Evolutionary conservation across 64 coral and sea anemone species (phyloP), one percentile per base, ranked within the genome.

Genomic region (Catalaphyllia jardinei): DNA sequence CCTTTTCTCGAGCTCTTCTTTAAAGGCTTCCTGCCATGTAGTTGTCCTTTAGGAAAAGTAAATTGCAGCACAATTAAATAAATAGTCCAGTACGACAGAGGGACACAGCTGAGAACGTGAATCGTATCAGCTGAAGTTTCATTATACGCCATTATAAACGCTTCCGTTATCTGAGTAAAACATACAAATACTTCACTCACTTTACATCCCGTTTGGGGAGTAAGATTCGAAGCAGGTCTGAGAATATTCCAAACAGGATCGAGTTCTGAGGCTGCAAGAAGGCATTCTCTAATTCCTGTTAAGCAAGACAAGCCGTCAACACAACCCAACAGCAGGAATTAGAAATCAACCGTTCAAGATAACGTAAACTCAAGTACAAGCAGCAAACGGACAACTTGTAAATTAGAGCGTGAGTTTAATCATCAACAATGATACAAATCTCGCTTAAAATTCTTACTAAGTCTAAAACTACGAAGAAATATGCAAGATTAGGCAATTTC

Each of bases 261-360:
- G 74, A 79, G 80, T 87, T 93, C 64, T 93, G 82, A 28, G 91
- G 71, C 81, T 96, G 88, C 72, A 91, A 78, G 73, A 96, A 93
- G 76, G 95, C 92, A 84, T 74, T 90, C 87, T 96, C 95, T 74
- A 96, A 92, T 75, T 88, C 91, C 95, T 96, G 60, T 88, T 86
- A 92, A 88, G 50, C 55, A 42, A 77, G 55, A 89, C 81, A 72
- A 88, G 55, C 83, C 73, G 87, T 93, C 79, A 93, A 89, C 92
- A 89, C 78, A 88, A 76, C 84, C 69, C 83, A 93, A 85, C 62
- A 87, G 82, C 86, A 79, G 78, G 92, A 88, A 67, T 80, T 60
- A 88, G 52, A 89, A 93, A 74, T 89, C 78, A 77, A 89, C 61
- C 50, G 71, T 65, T 72, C 72, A 60, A 55, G 50, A 73, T 24